A percentile compares a stretch with the other conserved stretches of the same genome.
phyloP scores from a whole-genome alignment of 2,797 vertebrate genomes.

The Rhynchonycteris naso region DNA sequence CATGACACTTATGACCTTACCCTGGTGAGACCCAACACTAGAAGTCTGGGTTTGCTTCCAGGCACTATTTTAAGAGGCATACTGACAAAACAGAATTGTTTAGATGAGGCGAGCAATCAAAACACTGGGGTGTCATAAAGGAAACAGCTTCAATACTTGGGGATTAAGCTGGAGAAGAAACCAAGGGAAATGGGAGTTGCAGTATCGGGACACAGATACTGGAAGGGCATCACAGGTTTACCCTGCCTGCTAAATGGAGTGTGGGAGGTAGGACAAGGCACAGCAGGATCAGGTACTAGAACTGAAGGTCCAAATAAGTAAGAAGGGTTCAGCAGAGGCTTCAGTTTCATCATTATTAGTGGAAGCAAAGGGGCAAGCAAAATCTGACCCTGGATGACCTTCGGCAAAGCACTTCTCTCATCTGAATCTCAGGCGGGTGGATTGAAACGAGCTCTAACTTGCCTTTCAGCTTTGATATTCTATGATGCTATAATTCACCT shows the following conservation, averaged over 20 bases:
- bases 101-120: not conserved
- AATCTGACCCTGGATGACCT: not conserved
- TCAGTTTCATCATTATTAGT: not conserved
- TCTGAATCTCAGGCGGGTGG: not conserved
- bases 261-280: not conserved
- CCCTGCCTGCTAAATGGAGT: not conserved
- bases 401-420: not conserved
- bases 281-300: not conserved
- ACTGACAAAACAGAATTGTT: not conserved
- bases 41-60: not conserved
- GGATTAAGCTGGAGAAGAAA: not conserved
- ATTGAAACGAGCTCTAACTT: slow-evolving; percentile 27
- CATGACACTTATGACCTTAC: not conserved
- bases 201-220: not conserved
- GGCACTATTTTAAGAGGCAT: not conserved
- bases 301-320: not conserved
- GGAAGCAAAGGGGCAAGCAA: not conserved
- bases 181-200: not conserved
- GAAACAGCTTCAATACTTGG: not conserved
- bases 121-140: not conserved
- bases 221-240: not conserved
- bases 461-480: slow-evolving; percentile 13
- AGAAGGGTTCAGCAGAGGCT: not conserved
- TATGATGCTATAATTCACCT: slow-evolving; percentile 12
- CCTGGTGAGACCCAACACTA: not conserved